Base-by-base conservation (phyloP, 2,888 invertebrate species). In the Chrysopilus asiliformis region DNA sequence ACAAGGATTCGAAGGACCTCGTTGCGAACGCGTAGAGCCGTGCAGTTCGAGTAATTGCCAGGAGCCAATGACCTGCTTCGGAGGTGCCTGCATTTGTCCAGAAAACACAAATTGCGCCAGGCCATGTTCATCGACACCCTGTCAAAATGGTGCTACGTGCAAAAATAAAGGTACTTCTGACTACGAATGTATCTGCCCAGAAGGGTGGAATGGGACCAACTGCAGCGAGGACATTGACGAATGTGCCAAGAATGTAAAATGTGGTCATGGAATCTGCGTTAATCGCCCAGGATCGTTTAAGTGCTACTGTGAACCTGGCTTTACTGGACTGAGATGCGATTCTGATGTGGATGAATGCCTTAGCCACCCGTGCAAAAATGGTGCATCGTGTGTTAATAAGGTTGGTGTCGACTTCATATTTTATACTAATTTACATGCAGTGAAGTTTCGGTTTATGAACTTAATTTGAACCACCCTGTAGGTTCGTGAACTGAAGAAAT, bases 231-330 rank as follows among this genome's bases (percentile, higher is more conserved):
- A 89, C 53, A 68, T 86, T 12, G 74, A 89, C 53, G 89, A 89
- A 57, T 58, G 65, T 35, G 48, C 57, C 1, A 53, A 58, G 20
- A 67, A 67, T 30, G 68, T 73, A 37, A 70, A 80, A 43, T 89
- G 89, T 57, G 79, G 80, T 49, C 68, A 83, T 50, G 89, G 89
- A 16, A 81, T 87, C 40, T 90, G 89, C 57, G 66, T 82, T 19
- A 89, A 89, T 56, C 71, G 64, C 8, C 65, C 69, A 13, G 86
- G 86, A 30, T 74, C 78, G 41, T 89, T 78, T 62, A 77, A 81
- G 51, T 91, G 91, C 58, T 82, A 79, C 52, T 91, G 90, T 58
- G 73, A 71, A 34, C 84, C 85, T n/a, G 91, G 91, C 3, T 89
- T 76, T 58, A 84, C 87, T 10, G 90, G 90, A 13, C 72, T 77